These are phyloP conservation scores for Poecile atricapillus DNA, from an alignment of 2,113 vertebrate genomes.

Conservation along the genomic window DNA sequence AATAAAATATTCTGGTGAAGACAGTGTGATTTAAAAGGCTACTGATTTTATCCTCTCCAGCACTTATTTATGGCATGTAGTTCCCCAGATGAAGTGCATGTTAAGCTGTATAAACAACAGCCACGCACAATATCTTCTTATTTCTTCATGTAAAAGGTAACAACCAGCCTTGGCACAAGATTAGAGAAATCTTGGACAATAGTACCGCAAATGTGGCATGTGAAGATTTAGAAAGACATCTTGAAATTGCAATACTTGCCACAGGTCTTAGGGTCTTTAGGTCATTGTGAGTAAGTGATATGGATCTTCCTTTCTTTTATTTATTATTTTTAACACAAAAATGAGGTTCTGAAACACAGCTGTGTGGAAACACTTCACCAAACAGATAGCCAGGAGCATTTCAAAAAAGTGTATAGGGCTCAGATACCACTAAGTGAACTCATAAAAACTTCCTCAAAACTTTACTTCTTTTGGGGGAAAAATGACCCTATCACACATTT, in stretches of 20 bases:
- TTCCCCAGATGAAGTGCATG: not conserved
- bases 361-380: not conserved
- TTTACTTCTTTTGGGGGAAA: not conserved
- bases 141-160: not conserved
- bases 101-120: not conserved
- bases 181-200: not conserved
- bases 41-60: not conserved
- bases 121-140: not conserved
- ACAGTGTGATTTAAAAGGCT: not conserved
- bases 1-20: not conserved
- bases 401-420: not conserved
- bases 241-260: not conserved
- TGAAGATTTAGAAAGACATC: not conserved
- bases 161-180: not conserved
- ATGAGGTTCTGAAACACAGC: not conserved
- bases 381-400: not conserved
- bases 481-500: accelerated
- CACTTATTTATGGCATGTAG: not conserved
- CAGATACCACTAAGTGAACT: not conserved
- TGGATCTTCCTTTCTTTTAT: not conserved
- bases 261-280: not conserved
- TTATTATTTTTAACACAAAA: not conserved
- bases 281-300: not conserved
- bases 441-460: not conserved
- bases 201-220: not conserved